Percentiles rank a stretch among this genome's conserved stretches.
phyloP scores from a whole-genome alignment of 2,113 vertebrate species.

The Gavia stellata region DNA sequence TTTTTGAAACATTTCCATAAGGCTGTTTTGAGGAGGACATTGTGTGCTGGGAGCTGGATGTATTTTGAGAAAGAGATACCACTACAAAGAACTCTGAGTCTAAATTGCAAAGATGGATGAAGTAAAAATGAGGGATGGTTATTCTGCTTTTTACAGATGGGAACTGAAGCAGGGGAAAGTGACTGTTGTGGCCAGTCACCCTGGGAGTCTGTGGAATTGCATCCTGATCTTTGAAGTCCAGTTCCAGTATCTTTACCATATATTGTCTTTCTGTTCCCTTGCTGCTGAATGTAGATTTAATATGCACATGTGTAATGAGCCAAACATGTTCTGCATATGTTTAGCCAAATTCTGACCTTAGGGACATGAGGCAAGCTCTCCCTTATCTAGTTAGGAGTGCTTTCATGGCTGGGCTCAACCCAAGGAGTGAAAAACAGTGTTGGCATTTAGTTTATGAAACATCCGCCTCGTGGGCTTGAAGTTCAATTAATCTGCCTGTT shows the following conservation, averaged over 20 bases:
- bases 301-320: conserved; percentile 11
- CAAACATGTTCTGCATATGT: not conserved
- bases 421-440: not conserved
- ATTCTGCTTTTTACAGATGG: not conserved
- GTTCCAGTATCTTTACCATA: not conserved
- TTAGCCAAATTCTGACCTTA: not conserved
- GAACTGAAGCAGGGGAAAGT: not conserved
- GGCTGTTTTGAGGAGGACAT: not conserved
- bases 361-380: not conserved
- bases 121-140: not conserved
- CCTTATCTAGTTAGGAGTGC: not conserved
- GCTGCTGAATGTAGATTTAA: not conserved
- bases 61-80: not conserved
- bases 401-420: not conserved
- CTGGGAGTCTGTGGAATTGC: not conserved
- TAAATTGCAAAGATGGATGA: conserved; percentile 11
- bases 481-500: not conserved
- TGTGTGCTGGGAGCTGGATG: not conserved
- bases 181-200: conserved; percentile 27
- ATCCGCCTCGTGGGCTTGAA: not conserved
- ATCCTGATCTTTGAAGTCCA: conserved; percentile 40
- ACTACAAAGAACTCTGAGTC: not conserved
- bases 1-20: not conserved
- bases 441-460: not conserved
- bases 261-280: not conserved